Percentiles rank a stretch among this genome's conserved stretches.
These are phyloP conservation scores for Heliocidaris erythrogramma DNA, from an alignment of 35 echinoderm and acorn worm genomes.

Conservation along the genomic window DNA sequence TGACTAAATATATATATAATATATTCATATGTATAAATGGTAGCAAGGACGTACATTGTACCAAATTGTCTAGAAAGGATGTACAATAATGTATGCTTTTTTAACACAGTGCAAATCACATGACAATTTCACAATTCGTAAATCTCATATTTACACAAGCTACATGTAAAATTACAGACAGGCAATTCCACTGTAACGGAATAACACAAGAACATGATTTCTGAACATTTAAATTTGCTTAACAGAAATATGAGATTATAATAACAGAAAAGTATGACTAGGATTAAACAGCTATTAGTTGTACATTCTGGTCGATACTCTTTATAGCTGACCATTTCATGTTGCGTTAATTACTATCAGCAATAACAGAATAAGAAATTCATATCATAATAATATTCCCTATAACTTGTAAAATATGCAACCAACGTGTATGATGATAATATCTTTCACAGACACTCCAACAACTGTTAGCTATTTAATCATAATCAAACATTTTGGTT, in stretches of 20 bases:
- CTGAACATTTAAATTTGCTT: not conserved
- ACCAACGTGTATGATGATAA: too few species aligned
- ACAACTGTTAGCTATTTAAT: too few species aligned
- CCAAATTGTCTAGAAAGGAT: not conserved
- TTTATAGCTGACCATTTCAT: too few species aligned
- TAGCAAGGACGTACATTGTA: conserved; percentile 17
- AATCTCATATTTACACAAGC: not conserved
- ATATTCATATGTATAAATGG: conserved; percentile 41
- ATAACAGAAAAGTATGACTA: not conserved
- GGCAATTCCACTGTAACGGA: not conserved
- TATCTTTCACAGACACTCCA: too few species aligned
- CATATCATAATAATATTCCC: too few species aligned
- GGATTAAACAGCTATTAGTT: not conserved
- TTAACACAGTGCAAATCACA: not conserved
- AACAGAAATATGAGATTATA: not conserved
- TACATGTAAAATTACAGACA: too few species aligned
- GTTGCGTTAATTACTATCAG: too few species aligned
- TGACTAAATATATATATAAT: conserved; percentile 43
- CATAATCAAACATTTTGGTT: too few species aligned
- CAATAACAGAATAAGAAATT: too few species aligned
- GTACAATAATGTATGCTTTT: not conserved
- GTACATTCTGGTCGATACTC: not conserved
- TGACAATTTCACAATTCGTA: not conserved
- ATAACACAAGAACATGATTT: not conserved
- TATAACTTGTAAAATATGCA: too few species aligned